These are phyloP conservation scores for Dasysyrphus albostriatus DNA, from an alignment of 2,888 invertebrate genomes.

Conservation along the genomic window DNA sequence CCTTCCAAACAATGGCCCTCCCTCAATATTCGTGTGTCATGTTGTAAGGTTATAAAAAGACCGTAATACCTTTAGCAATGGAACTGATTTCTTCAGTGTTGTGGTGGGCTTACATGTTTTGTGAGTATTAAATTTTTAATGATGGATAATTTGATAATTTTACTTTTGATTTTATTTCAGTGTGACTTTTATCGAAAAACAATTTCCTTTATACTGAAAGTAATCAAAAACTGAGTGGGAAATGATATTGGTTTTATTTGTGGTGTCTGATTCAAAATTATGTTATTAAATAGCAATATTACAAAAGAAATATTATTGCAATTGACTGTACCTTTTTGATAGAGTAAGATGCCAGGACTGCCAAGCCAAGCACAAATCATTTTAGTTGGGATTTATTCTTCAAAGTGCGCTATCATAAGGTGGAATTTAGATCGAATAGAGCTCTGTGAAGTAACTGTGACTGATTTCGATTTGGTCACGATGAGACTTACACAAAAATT, in stretches of 20 bases:
- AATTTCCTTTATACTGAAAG: slow-evolving; percentile 48
- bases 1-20: not conserved
- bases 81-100: not conserved
- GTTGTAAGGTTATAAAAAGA: slow-evolving; percentile 48
- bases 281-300: not conserved
- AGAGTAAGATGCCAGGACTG: no score
- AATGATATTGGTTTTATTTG: slow-evolving; percentile 1
- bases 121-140: slow-evolving; percentile 62
- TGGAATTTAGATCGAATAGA: no score
- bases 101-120: slow-evolving; percentile 37
- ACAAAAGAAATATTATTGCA: not conserved
- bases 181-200: slow-evolving; percentile 66
- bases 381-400: no score
- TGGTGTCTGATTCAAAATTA: not conserved
- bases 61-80: not conserved
- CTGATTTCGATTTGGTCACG: no score
- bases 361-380: no score
- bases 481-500: no score
- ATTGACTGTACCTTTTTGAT: not conserved
- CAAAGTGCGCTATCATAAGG: no score
- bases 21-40: slow-evolving; percentile 56
- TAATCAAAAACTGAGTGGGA: slow-evolving; percentile 34
- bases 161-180: slow-evolving; percentile 55
- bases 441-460: no score
- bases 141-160: slow-evolving; percentile 61